Evolutionary conservation across 2,797 vertebrate genomes (phyloP).

Genomic region (Arvicola amphibius): DNA sequence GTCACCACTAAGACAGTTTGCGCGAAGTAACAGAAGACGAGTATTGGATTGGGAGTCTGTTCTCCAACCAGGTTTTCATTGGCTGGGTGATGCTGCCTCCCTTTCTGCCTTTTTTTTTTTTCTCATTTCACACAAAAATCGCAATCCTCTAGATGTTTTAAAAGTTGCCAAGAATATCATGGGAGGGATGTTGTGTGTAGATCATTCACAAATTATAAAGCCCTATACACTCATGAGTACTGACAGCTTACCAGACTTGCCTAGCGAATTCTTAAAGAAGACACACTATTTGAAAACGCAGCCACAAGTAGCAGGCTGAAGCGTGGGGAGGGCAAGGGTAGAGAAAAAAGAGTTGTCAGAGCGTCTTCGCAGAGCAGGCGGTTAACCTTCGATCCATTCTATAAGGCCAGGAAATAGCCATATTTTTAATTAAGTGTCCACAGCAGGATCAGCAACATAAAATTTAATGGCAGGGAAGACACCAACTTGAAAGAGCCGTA

Average conservation of each 20-base stretch:
- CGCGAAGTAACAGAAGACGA: neutral
- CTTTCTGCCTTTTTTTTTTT: neutral
- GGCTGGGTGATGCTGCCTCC: neutral
- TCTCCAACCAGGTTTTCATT: neutral
- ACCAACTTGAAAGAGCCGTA: slow-evolving; percentile 20
- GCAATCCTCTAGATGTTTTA: neutral
- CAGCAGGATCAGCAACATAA: slow-evolving; percentile 61
- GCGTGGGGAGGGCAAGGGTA: neutral
- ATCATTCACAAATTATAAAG: slow-evolving; percentile 18
- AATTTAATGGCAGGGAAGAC: slow-evolving; percentile 60
- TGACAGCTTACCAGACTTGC: neutral
- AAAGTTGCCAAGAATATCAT: neutral
- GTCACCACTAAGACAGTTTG: neutral
- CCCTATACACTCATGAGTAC: neutral
- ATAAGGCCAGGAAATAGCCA: slow-evolving; percentile 72
- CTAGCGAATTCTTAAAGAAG: slow-evolving; percentile 52
- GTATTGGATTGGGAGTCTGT: neutral
- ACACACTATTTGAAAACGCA: neutral
- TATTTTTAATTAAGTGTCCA: slow-evolving; percentile 76
- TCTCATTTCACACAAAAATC: neutral
- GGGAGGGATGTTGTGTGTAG: neutral
- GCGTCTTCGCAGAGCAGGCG: slow-evolving; percentile 61
- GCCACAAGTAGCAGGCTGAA: neutral
- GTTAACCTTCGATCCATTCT: slow-evolving; percentile 78
- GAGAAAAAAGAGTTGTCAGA: slow-evolving; percentile 60